Evolutionary conservation across 2,797 vertebrate genomes (phyloP).

Genomic region (Pelobates cultripes): DNA sequence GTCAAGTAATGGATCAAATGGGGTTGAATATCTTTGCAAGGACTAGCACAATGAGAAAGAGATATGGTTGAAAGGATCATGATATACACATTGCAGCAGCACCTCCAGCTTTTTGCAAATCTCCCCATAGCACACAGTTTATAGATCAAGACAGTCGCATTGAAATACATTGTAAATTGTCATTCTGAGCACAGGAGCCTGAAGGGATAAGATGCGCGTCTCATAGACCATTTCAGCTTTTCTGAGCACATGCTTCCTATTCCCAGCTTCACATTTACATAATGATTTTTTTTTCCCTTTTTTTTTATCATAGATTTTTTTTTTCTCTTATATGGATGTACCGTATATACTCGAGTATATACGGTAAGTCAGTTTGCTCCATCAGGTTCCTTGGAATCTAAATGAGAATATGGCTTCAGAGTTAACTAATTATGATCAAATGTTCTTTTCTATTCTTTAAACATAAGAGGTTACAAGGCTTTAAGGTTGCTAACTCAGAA

Average conservation of each 20-base stretch:
- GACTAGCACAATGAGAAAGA: background rate
- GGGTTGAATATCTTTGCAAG: background rate
- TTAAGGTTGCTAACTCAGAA: constrained; percentile 74
- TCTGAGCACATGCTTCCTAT: constrained; percentile 74
- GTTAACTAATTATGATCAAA: constrained; percentile 74
- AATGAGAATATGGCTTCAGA: constrained; percentile 60
- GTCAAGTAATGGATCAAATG: background rate
- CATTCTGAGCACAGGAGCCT: constrained; percentile 65
- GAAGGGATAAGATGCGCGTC: constrained; percentile 67
- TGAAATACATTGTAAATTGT: constrained; percentile 69
- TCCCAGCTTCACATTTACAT: constrained; percentile 72
- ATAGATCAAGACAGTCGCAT: constrained; percentile 59
- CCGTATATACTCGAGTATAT: no score
- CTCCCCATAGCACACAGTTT: constrained; percentile 57
- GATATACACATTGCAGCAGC: constrained; percentile 10
- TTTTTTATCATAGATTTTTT: constrained; percentile 75
- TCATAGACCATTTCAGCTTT: constrained; percentile 68
- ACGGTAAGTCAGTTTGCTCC: constrained; percentile 77
- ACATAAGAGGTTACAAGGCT: constrained; percentile 53
- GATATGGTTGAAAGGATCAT: constrained; percentile 2
- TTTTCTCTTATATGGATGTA: constrained; percentile 79
- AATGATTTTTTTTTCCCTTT: constrained; percentile 63
- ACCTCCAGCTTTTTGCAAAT: constrained; percentile 40
- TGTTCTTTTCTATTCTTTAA: constrained; percentile 72
- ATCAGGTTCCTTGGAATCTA: constrained; percentile 77